These are phyloP conservation scores for Drosophila flavopinicola DNA, from an alignment of 2,888 invertebrate species.

Conservation along the genomic window DNA sequence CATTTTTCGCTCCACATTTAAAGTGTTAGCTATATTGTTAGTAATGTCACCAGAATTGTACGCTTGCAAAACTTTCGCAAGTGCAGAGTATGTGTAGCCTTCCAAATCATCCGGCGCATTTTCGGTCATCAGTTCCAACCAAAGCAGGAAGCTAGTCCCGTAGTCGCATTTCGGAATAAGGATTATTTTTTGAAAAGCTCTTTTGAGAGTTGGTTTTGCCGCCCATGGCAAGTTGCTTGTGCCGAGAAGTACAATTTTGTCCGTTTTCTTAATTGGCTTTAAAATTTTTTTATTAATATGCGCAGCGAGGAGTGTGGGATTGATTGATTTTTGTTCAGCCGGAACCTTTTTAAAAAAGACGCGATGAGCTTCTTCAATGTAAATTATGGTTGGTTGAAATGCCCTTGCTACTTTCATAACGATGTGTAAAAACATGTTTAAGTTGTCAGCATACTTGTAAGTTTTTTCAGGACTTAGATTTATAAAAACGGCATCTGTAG, in stretches of 20 bases:
- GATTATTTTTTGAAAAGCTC: slow-evolving; percentile 79
- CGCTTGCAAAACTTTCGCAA: slow-evolving; percentile 79
- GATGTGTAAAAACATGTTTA: slow-evolving; percentile 87
- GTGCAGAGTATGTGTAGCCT: slow-evolving; percentile 67
- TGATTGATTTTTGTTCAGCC: slow-evolving; percentile 79
- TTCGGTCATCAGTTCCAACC: slow-evolving; percentile 76
- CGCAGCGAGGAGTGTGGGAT: slow-evolving; percentile 86
- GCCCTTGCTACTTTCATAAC: slow-evolving; percentile 87
- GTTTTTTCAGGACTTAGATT: slow-evolving; percentile 88
- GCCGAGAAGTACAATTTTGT: slow-evolving; percentile 86
- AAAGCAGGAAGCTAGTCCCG: slow-evolving; percentile 78
- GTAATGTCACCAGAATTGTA: slow-evolving; percentile 83
- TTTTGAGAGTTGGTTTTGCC: slow-evolving; percentile 78
- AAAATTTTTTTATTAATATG: slow-evolving; percentile 85
- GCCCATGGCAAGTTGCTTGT: slow-evolving; percentile 86
- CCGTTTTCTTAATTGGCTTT: slow-evolving; percentile 86
- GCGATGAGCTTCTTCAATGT: slow-evolving; percentile 86
- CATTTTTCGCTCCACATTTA: slow-evolving; percentile 76
- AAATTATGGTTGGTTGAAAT: slow-evolving; percentile 87
- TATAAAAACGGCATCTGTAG: slow-evolving; percentile 86
- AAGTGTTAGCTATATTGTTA: slow-evolving; percentile 65
- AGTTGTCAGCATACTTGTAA: slow-evolving; percentile 86
- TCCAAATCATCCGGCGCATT: slow-evolving; percentile 62
- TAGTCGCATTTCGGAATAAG: slow-evolving; percentile 83
- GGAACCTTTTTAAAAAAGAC: slow-evolving; percentile 86